These are phyloP conservation scores for Falcaria lacertinaria DNA, from an alignment of 2,888 invertebrate genomes.

Conservation along the genomic window DNA sequence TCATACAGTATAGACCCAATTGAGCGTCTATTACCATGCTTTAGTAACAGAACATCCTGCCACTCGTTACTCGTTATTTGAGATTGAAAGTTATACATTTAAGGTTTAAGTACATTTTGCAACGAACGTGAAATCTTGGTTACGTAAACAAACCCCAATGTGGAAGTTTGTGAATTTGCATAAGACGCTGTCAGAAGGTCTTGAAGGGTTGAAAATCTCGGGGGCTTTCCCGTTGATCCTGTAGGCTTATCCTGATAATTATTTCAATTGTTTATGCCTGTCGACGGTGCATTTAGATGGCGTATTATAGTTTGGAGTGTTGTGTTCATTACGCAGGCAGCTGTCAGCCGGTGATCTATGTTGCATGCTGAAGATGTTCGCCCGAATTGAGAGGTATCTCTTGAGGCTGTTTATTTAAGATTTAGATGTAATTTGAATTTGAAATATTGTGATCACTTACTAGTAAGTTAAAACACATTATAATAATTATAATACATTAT, in stretches of 20 bases:
- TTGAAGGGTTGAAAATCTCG: conserved; percentile 75
- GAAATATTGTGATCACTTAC: background rate
- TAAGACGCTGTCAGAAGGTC: conserved; percentile 70
- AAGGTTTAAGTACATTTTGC: conserved; percentile 12
- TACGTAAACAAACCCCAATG: conserved; percentile 8
- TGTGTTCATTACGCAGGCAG: conserved; percentile 65
- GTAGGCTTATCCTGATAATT: conserved; percentile 77
- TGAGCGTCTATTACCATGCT: conserved; percentile 59
- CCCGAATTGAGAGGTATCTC: conserved; percentile 53
- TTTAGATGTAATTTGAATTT: conserved; percentile 18
- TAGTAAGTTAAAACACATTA: no score
- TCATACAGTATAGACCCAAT: conserved; percentile 62
- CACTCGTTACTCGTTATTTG: background rate
- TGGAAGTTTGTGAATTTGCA: conserved; percentile 74
- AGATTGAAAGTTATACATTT: conserved; percentile 13
- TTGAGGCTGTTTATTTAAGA: conserved; percentile 37
- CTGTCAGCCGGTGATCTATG: conserved; percentile 66
- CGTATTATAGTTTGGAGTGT: conserved; percentile 74
- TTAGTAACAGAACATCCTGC: conserved; percentile 22
- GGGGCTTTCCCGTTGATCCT: conserved; percentile 71
- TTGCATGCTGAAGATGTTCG: conserved; percentile 34
- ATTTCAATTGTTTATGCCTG: conserved; percentile 80
- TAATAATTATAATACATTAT: no score
- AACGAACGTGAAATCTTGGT: background rate
- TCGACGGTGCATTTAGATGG: conserved; percentile 77